Base-by-base conservation (phyloP, 2,888 invertebrate genomes). In the Notodonta dromedarius region DNA sequence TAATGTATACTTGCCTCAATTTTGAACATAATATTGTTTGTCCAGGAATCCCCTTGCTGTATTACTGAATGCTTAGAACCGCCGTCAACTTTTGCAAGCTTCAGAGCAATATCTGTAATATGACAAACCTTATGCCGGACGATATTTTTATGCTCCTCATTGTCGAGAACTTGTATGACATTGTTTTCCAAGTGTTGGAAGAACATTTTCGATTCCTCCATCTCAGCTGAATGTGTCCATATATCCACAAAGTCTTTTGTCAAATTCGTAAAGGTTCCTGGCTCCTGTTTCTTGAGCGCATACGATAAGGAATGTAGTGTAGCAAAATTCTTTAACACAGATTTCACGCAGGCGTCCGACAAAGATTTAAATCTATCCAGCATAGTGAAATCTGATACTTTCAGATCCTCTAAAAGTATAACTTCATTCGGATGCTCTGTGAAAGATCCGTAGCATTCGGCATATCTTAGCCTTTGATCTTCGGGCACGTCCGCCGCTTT, bases 31-130 rank as follows among this genome's bases (percentile, higher is more conserved):
- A 87, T 73, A 61, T 87, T 87, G 51, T 86, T 87, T 1, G 79
- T 83, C 86, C 87, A 87, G 24, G 78, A 73, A 61, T 87, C 87
- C 7, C 87, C 87, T 60, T 87, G 87, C 52, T 73, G 73, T 14
- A 87, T 78, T 5, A 85, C 69, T 9, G 77, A 62, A 64, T 78
- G 73, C 64, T 79, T 82, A 6, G 76, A 76, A 0, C 65, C 65
- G 4, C 40, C 39, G 16, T 82, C 75, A 46, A 46, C 50, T 57
- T 63, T 76, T 2, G 59, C 2, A 8, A 75, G 44, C 67, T 76
- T 72, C 4, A 16, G 58, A 0, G 61, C 53, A 12, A 42, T 8
- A 2, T 51, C 0, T 5, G 62, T 0, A 5, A 70, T 5, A 13
- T 67, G 58, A 51, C 53, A 42, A 5, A 80, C 0, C 58, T 72